Conservation (phyloP, 2,888 invertebrate genomes). For the Heteromurus nitidus region DNA sequence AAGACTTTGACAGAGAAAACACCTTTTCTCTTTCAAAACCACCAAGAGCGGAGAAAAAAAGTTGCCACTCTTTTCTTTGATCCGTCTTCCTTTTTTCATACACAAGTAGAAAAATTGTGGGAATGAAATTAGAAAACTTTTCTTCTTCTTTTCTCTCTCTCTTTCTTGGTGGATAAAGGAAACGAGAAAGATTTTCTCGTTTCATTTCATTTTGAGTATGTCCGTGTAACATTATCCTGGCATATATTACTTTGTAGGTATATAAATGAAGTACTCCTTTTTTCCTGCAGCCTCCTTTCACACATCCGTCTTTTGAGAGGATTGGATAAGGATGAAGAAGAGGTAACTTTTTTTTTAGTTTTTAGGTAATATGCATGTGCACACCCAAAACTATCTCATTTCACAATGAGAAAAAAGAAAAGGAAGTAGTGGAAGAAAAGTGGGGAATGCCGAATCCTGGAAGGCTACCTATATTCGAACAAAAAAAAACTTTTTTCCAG, state of each 20-base stretch:
- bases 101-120: conserved; percentile 26
- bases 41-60: conserved; percentile 35
- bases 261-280: too few relatives aligned
- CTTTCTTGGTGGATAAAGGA: neutral
- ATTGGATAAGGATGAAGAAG: too few relatives aligned
- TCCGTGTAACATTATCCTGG: too few relatives aligned
- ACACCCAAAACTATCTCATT: too few relatives aligned
- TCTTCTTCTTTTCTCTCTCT: conserved; percentile 11
- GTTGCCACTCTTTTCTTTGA: conserved; percentile 58
- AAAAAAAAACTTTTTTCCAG: neutral
- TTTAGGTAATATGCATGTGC: neutral
- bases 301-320: too few relatives aligned
- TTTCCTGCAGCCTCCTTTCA: too few relatives aligned
- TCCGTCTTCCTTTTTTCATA: conserved; percentile 23
- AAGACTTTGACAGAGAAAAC: conserved; percentile 10
- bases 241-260: neutral
- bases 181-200: conserved; percentile 26
- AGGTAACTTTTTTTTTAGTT: too few relatives aligned
- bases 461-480: neutral
- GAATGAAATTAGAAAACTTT: conserved; percentile 63
- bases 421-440: too few relatives aligned
- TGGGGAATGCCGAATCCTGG: neutral
- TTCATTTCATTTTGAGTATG: conserved; percentile 18
- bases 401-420: too few relatives aligned
- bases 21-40: conserved; percentile 20